These are phyloP conservation scores for Pheosia gnoma DNA, from an alignment of 2,888 invertebrate genomes.

Conservation along the genomic window DNA sequence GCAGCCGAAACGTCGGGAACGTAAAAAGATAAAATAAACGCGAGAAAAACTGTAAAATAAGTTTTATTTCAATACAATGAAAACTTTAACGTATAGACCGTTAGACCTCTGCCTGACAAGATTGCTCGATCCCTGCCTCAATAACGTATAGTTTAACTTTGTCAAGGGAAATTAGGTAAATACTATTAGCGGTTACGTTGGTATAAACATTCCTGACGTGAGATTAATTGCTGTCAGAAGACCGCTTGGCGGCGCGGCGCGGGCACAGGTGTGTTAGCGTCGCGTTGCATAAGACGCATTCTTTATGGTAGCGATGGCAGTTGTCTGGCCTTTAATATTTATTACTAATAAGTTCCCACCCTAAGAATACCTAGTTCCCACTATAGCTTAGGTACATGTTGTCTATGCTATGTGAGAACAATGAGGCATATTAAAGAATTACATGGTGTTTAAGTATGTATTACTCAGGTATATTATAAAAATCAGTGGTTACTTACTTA, in stretches of 20 bases:
- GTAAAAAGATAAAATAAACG: too few species aligned
- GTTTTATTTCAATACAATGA: too few species aligned
- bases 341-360: background rate
- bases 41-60: too few species aligned
- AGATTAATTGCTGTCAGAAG: slow-evolving; percentile 68
- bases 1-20: too few species aligned
- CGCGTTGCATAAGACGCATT: slow-evolving; percentile 66
- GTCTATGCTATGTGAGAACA: too few species aligned
- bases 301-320: slow-evolving; percentile 35
- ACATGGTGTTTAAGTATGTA: too few species aligned
- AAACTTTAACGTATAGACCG: too few species aligned
- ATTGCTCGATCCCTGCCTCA: background rate
- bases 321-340: slow-evolving; percentile 11
- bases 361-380: background rate
- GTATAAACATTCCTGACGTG: slow-evolving; percentile 59
- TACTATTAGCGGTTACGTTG: slow-evolving; percentile 7
- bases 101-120: too few species aligned
- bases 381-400: background rate
- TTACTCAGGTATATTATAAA: too few species aligned
- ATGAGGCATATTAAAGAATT: too few species aligned
- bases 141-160: slow-evolving; percentile 1
- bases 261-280: slow-evolving; percentile 57
- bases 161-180: slow-evolving; percentile 5
- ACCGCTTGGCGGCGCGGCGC: slow-evolving; percentile 72
- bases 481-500: too few species aligned